These are phyloP conservation scores for Halictus rubicundus DNA, from an alignment of 1,140 invertebrate species.

Conservation along the genomic window DNA sequence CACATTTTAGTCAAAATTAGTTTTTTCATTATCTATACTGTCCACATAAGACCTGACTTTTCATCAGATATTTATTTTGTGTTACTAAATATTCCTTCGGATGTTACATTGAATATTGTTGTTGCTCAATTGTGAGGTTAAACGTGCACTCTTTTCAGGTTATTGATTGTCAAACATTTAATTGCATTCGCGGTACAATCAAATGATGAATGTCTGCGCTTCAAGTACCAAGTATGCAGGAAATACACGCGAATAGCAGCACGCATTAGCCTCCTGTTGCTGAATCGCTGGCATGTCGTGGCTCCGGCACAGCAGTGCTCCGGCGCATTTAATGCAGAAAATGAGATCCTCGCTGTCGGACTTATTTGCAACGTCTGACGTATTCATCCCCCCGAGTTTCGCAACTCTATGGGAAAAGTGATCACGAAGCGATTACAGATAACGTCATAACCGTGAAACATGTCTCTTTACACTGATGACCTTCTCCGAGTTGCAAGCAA, in stretches of 20 bases:
- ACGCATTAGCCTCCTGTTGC: conserved; percentile 15
- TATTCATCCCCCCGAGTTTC: conserved; percentile 7
- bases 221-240: not conserved
- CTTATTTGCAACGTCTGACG: conserved; percentile 6
- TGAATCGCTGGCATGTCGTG: conserved; percentile 6
- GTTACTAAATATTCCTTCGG: too few relatives aligned
- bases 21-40: too few relatives aligned
- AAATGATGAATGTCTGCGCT: not conserved
- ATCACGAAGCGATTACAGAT: not conserved
- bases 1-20: too few relatives aligned
- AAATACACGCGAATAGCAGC: not conserved
- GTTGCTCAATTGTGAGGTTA: too few relatives aligned
- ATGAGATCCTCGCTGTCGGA: conserved; percentile 24
- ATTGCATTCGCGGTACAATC: not conserved
- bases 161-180: too few relatives aligned
- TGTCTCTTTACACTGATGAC: not conserved
- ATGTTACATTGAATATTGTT: too few relatives aligned
- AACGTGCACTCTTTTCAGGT: too few relatives aligned
- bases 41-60: too few relatives aligned
- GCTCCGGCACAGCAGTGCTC: not conserved
- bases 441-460: not conserved
- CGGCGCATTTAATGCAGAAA: conserved; percentile 26
- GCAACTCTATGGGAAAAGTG: not conserved
- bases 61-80: too few relatives aligned
- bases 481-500: too few relatives aligned